phyloP scores from a whole-genome alignment of 2,797 vertebrate species.

The Centroberyx gerrardi region DNA sequence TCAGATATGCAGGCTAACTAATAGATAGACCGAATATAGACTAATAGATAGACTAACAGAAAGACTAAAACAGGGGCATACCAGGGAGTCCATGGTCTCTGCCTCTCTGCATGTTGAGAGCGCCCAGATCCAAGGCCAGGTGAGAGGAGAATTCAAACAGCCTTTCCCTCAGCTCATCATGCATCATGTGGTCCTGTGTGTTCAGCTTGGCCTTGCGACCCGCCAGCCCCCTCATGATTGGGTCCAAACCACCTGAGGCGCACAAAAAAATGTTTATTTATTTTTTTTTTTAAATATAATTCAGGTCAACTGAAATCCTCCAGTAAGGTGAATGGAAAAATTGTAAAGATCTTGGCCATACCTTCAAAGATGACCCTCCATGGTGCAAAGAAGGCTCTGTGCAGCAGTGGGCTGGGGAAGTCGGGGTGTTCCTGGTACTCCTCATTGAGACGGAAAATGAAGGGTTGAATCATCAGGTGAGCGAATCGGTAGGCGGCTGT shows the following conservation, averaged over 20 bases:
- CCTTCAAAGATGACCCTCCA: constrained; percentile 89
- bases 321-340: not conserved
- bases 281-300: not conserved
- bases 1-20: not conserved
- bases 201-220: constrained; percentile 79
- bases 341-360: constrained; percentile 45
- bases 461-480: constrained; percentile 87
- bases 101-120: constrained; percentile 91
- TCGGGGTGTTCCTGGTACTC: constrained; percentile 70
- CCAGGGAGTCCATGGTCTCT: constrained; percentile 92
- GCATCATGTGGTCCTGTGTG: constrained; percentile 75
- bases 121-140: constrained; percentile 86
- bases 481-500: constrained; percentile 90
- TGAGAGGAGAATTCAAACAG: constrained; percentile 75
- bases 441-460: constrained; percentile 84
- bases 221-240: constrained; percentile 81
- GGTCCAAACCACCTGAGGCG: constrained; percentile 82
- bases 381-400: constrained; percentile 82
- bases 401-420: constrained; percentile 75
- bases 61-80: constrained; percentile 53
- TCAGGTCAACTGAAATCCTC: not conserved
- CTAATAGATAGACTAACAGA: not conserved
- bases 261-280: not conserved
- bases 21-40: not conserved
- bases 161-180: constrained; percentile 76